Evolutionary conservation across 2,888 invertebrate genomes (phyloP), one percentile per base, ranked within the genome.

Genomic region (Netelia fuscicornis): DNA sequence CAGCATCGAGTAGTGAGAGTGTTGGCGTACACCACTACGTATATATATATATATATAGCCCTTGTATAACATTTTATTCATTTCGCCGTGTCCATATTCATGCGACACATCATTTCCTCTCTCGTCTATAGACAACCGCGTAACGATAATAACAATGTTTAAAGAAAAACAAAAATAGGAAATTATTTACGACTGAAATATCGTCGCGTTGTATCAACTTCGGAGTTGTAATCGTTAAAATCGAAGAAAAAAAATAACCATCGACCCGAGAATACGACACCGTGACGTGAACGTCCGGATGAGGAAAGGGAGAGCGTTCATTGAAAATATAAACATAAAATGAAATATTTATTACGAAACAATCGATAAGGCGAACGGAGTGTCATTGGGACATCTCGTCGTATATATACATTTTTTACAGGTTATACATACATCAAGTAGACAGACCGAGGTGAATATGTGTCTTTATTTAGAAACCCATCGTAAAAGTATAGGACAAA

Each of bases 401-500:
- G 42, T 30, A 11, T 42, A 23, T 3, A 44, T 54, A 17, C 20
- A 30, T 13, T 44, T 10, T 42, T 23, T n/a, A 42, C 44, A 20
- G 3, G 44, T 20, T 20, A 13, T 11, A 17, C 5, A 67, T 17
- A 17, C 10, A 37, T 6, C 37, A n/a, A 62, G 30, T 37, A 56
- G 13, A 58, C 30, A 17, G 25, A 60, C 60, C 64, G 23, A 20
- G 48, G 52, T 8, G 42, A 74, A 68, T 71, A 70, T 77, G 68
- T 82, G 58, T 72, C n/a, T 52, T 77, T 60, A 68, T 77, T 56
- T 54, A 58, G 72, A 85, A 82, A 84, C 64, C 54, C 58, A 65
- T 81, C 83, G 82, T 81, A 80, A 80, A 83, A 82, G 52, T 37
- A 54, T 70, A 54, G 71, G 77, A 85, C 86, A 86, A 86, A 80